Percentiles rank a stretch among this genome's conserved stretches.
Evolutionary conservation across 2,113 vertebrate genomes (phyloP).

Genomic region (Terrapene triunguis): DNA sequence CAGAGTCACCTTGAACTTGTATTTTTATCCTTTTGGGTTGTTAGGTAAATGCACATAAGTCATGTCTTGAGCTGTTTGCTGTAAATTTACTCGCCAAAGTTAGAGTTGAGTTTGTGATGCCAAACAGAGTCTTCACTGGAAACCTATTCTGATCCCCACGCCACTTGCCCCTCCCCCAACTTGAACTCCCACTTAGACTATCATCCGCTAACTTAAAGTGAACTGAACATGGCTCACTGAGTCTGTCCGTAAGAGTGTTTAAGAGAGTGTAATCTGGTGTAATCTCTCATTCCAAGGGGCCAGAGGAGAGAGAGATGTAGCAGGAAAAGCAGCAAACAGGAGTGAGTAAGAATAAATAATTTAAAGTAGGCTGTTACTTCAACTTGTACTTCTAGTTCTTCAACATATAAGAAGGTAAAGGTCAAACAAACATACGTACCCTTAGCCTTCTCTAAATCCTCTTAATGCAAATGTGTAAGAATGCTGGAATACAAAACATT

Average conservation of each 20-base stretch:
- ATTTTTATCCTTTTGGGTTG: neutral
- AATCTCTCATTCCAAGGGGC: neutral
- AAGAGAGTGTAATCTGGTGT: neutral
- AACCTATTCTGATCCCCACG: neutral
- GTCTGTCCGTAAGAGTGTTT: neutral
- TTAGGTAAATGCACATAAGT: rapidly evolving
- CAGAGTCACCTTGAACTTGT: neutral
- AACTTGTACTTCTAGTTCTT: neutral
- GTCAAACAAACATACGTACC: neutral
- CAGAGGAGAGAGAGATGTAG: neutral
- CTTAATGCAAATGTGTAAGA: neutral
- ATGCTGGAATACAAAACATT: neutral
- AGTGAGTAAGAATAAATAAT: rapidly evolving
- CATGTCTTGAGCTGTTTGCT: neutral
- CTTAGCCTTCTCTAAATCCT: neutral
- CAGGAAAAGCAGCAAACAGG: neutral
- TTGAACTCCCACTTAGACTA: neutral
- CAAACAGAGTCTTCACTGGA: neutral
- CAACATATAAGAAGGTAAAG: neutral
- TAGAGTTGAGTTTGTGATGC: neutral
- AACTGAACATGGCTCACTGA: neutral
- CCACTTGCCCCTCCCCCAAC: neutral
- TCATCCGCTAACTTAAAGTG: neutral
- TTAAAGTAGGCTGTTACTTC: neutral
- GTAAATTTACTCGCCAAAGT: neutral